Base-by-base conservation (phyloP, 2,797 vertebrate species). In the Gobionotothen gibberifrons region DNA sequence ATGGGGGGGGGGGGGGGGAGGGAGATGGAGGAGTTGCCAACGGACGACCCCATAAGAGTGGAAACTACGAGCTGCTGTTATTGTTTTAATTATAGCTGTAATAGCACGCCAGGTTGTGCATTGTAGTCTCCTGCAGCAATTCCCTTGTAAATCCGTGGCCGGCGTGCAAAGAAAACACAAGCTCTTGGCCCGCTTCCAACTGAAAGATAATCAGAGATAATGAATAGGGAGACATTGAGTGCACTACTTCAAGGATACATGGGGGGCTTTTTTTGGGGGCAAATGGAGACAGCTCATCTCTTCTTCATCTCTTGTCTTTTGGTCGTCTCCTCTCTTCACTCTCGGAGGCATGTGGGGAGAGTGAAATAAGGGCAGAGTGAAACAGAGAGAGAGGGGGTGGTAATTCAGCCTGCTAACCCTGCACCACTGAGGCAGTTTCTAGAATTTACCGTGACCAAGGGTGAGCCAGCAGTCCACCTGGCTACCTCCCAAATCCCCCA, bases 141-240 rank as follows among this genome's bases (percentile, higher is more conserved):
- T 84, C 67, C 47, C 89, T 79, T 82, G 80, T 82, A 85, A 85
- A 75, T 78, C 76, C 65, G 49, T 72, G 83, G 84, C 83, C 82
- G 3, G 90, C 85, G 84, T 87, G 78, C 86, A 86, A 81, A 87
- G 66, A 78, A 69, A 87, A 90, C 88, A 86, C 80, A 26, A 75
- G 77, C 83, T 42, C 77, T 57, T 91, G 92, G 91, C 87, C 44
- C 43, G 14, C 83, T 0, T 89, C 90, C 91, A 91, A 66, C 55
- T 49, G 75, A 85, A 83, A 89, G 89, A 92, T 93, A 92, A 93
- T 90, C 87, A 90, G 85, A 89, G 89, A 91, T 92, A 90, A 93
- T 91, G 88, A 92, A 90, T 86, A 84, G 86, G 78, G 79, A 86
- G 87, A 87, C 82, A 61, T 84, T 72, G 87, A 77, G 79, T 84